phyloP scores from a whole-genome alignment of 2,113 vertebrate genomes.

The Silurus asotus region DNA sequence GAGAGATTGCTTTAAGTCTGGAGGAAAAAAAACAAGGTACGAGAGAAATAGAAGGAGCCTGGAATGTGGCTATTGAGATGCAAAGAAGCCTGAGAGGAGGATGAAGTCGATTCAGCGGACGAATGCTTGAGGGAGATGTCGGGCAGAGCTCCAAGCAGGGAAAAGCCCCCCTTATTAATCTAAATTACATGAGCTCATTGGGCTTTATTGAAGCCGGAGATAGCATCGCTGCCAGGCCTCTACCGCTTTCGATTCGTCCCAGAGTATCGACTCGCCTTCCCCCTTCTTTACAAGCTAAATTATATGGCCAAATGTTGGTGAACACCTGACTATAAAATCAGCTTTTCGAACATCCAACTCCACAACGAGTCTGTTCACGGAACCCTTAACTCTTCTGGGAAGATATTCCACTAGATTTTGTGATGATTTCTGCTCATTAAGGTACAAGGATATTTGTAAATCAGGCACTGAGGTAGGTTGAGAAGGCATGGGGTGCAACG shows the following conservation, averaged over 20 bases:
- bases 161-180: constrained; percentile 52
- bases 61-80: constrained; percentile 46
- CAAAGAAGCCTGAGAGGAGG: constrained; percentile 39
- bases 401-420: too few relatives aligned
- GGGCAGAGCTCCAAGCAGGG: constrained; percentile 43
- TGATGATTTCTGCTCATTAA: too few relatives aligned
- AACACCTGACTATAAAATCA: too few relatives aligned
- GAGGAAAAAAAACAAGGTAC: constrained; percentile 19
- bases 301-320: too few relatives aligned
- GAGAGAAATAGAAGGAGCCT: constrained; percentile 30
- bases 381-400: too few relatives aligned
- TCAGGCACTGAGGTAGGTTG: too few relatives aligned
- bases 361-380: too few relatives aligned
- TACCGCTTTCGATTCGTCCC: constrained; percentile 28
- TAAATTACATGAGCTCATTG: constrained; percentile 60
- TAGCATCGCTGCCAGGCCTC: constrained; percentile 49
- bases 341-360: too few relatives aligned
- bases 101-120: constrained; percentile 39
- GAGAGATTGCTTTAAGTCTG: background rate
- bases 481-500: too few relatives aligned
- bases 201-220: constrained; percentile 51
- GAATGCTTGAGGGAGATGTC: constrained; percentile 40
- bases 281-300: background rate
- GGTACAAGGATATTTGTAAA: too few relatives aligned
- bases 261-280: constrained; percentile 34